phyloP scores from a whole-genome alignment of 35 echinoderm and acorn worm species.

The Apostichopus californicus region DNA sequence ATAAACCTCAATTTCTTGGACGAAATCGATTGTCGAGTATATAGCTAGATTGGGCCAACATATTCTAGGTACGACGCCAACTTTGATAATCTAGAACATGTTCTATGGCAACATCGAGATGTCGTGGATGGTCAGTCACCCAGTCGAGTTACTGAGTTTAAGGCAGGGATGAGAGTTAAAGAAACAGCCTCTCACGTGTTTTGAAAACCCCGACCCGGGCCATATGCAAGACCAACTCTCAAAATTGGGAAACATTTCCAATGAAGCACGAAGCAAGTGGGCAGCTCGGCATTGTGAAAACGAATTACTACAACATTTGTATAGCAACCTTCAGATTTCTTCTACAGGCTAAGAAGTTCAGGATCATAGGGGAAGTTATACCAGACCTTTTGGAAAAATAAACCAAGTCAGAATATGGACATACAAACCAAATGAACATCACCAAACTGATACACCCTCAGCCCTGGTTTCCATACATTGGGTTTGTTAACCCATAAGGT shows the following conservation, averaged over 20 bases:
- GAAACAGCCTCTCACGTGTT: not conserved
- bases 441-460: too few relatives aligned
- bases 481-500: too few relatives aligned
- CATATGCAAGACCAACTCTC: not conserved
- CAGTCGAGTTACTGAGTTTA: not conserved
- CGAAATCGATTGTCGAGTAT: constrained; percentile 48
- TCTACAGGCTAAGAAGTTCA: too few relatives aligned
- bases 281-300: not conserved
- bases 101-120: not conserved
- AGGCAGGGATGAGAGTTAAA: not conserved
- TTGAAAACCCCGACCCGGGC: not conserved
- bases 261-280: too few relatives aligned
- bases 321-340: too few relatives aligned
- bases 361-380: too few relatives aligned
- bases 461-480: too few relatives aligned
- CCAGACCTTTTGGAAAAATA: too few relatives aligned
- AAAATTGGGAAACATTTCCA: too few relatives aligned
- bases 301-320: too few relatives aligned
- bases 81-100: not conserved
- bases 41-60: not conserved
- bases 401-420: too few relatives aligned
- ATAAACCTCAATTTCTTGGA: not conserved
- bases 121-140: not conserved
- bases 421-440: too few relatives aligned
- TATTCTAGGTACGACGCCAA: not conserved